phyloP scores from a whole-genome alignment of 2,797 vertebrate species.

The Poecilia gillii region DNA sequence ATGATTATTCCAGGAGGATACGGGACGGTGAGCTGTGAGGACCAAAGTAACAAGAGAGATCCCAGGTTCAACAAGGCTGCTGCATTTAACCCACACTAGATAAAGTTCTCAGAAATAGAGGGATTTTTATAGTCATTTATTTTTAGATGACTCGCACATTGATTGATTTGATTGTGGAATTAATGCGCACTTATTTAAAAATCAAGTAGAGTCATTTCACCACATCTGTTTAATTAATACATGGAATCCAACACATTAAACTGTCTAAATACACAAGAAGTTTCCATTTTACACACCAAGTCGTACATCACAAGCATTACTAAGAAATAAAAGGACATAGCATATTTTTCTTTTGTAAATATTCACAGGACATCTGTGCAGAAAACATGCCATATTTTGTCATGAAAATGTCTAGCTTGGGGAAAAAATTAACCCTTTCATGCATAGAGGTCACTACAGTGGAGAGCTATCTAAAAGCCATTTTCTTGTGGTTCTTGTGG shows the following conservation, averaged over 20 bases:
- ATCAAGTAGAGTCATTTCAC: background rate
- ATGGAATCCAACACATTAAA: background rate
- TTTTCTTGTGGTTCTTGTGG: no score
- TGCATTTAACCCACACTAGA: constrained; percentile 23
- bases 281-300: background rate
- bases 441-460: no score
- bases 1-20: constrained; percentile 34
- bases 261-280: background rate
- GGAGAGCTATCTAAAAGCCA: no score
- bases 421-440: no score
- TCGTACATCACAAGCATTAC: no score
- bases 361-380: no score
- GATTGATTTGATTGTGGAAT: background rate
- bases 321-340: no score
- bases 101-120: background rate
- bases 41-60: constrained; percentile 27
- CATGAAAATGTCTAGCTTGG: no score
- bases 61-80: constrained; percentile 38
- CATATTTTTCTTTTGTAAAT: no score
- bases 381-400: no score
- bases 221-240: background rate
- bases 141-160: background rate
- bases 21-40: constrained; percentile 16
- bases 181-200: background rate
- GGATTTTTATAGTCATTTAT: background rate